Evolutionary conservation across 1,140 invertebrate genomes (phyloP).

Genomic region (Brachionus plicatilis): DNA sequence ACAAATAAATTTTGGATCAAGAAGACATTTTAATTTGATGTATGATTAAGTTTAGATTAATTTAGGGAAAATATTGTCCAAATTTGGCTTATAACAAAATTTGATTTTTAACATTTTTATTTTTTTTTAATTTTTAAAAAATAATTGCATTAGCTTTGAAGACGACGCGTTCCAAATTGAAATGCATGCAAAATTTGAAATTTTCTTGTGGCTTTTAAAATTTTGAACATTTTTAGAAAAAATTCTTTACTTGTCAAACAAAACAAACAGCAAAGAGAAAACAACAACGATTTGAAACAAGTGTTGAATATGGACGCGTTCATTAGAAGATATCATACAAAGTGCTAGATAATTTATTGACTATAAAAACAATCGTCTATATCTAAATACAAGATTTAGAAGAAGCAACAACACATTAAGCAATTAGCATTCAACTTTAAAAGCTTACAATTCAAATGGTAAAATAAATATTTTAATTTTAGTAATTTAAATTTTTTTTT

Average conservation of each 20-base stretch:
- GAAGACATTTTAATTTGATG: neutral
- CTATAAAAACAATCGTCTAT: constrained; percentile 1
- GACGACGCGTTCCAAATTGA: constrained; percentile 15
- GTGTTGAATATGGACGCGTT: neutral
- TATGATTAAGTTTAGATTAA: neutral
- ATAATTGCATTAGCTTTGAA: neutral
- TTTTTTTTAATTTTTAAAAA: neutral
- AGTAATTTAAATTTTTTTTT: neutral
- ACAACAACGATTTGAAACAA: neutral
- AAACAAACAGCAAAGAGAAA: constrained; percentile 4
- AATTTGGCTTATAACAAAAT: neutral
- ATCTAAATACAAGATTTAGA: neutral
- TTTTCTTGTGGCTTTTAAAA: neutral
- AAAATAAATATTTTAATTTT: neutral
- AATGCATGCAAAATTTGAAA: constrained; percentile 16
- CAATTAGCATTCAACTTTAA: neutral
- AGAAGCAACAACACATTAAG: neutral
- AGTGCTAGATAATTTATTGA: neutral
- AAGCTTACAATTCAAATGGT: constrained; percentile 5
- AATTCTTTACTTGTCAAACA: neutral
- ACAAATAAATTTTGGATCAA: too few species aligned
- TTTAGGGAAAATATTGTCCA: neutral
- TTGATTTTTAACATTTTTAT: neutral
- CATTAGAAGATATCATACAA: neutral
- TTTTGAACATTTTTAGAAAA: neutral